Percentiles rank a stretch among this genome's conserved stretches.
These are phyloP conservation scores for Dendrolimus houi DNA, from an alignment of 2,888 invertebrate species.

Conservation along the genomic window DNA sequence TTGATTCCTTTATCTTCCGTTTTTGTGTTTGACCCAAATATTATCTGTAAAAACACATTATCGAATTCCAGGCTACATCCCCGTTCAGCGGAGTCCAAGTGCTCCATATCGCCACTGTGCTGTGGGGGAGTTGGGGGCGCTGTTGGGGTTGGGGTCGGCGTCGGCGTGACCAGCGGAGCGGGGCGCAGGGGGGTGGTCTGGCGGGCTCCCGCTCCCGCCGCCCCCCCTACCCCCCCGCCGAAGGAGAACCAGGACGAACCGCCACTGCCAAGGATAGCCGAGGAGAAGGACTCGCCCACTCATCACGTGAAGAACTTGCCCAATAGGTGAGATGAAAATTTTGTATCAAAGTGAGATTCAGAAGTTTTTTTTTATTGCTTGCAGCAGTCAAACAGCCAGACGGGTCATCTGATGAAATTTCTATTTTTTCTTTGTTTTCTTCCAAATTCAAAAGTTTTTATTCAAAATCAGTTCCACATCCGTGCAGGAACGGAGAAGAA, in stretches of 20 bases:
- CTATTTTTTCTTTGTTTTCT: no score
- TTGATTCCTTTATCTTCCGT: no score
- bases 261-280: constrained; percentile 88
- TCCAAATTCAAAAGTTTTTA: background rate
- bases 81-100: constrained; percentile 90
- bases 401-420: background rate
- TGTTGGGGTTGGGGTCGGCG: constrained; percentile 22
- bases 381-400: background rate
- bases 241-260: constrained; percentile 51
- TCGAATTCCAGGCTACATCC: constrained; percentile 82
- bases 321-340: constrained; percentile 28
- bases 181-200: constrained; percentile 34
- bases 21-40: no score
- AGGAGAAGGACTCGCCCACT: constrained; percentile 90
- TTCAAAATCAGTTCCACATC: background rate
- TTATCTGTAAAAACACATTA: no score
- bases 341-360: background rate
- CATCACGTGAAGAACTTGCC: constrained; percentile 60
- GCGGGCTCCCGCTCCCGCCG: constrained; percentile 46
- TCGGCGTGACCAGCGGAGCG: constrained; percentile 39
- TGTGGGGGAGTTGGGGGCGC: constrained; percentile 70
- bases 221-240: constrained; percentile 54
- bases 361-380: no score
- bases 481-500: background rate
- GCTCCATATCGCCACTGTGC: constrained; percentile 88